Evolutionary conservation across 2,888 invertebrate genomes (phyloP).

Genomic region (Phortica okadai): DNA sequence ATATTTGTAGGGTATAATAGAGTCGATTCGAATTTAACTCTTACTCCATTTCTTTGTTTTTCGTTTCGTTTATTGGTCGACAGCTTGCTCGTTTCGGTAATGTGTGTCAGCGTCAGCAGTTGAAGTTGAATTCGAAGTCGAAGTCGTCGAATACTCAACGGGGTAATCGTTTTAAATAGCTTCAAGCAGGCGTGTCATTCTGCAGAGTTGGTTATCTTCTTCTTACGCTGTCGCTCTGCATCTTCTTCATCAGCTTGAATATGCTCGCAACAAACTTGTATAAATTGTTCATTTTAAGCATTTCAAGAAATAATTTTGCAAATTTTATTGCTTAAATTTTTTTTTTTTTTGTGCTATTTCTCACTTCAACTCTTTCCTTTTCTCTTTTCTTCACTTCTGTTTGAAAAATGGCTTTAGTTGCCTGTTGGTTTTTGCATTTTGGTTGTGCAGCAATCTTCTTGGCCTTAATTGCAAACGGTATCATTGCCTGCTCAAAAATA

Average conservation of each 20-base stretch:
- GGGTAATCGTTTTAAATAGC: slow-evolving; percentile 70
- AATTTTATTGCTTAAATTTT: background rate
- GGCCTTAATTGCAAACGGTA: no score
- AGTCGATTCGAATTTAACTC: no score
- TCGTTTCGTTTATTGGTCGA: slow-evolving; percentile 20
- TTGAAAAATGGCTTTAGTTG: no score
- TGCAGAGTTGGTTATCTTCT: slow-evolving; percentile 15
- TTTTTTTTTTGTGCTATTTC: background rate
- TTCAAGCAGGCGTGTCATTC: slow-evolving; percentile 49
- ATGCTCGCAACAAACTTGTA: background rate
- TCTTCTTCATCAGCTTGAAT: background rate
- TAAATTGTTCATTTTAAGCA: background rate
- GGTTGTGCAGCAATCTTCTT: no score
- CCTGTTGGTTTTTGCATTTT: no score
- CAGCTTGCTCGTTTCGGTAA: slow-evolving; percentile 24
- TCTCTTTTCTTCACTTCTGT: no score
- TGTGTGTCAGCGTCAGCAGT: slow-evolving; percentile 17
- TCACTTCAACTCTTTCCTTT: background rate
- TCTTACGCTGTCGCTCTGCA: background rate
- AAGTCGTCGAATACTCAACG: slow-evolving; percentile 55
- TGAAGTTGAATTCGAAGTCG: slow-evolving; percentile 1
- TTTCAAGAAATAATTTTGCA: background rate
- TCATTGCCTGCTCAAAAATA: no score
- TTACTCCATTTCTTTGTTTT: background rate
- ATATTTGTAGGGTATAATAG: no score